Evolutionary conservation across 2,797 vertebrate genomes (phyloP).

Genomic region (Tamandua tetradactyla): DNA sequence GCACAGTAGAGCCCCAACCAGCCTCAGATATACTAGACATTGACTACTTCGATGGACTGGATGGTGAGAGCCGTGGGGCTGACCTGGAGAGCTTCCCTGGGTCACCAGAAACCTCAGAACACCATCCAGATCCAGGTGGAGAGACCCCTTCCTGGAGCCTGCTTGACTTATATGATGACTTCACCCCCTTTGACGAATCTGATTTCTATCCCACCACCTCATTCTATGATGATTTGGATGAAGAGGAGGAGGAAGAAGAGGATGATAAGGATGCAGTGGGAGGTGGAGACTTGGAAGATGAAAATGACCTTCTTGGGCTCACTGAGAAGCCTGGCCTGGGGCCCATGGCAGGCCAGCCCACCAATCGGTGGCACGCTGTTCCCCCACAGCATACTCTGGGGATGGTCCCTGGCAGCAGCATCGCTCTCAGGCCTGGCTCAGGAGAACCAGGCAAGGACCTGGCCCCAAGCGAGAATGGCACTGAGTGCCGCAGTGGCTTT

Average conservation of each 20-base stretch:
- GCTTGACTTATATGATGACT: conserved; percentile 92
- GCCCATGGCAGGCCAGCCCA: conserved; percentile 78
- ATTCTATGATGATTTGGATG: conserved; percentile 88
- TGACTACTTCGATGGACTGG: conserved; percentile 90
- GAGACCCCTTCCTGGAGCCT: conserved; percentile 91
- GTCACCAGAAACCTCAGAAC: conserved; percentile 82
- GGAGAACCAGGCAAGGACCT: conserved; percentile 75
- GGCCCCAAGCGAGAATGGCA: conserved; percentile 83
- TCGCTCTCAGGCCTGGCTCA: conserved; percentile 71
- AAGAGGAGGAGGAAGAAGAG: conserved; percentile 88
- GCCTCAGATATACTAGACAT: conserved; percentile 88
- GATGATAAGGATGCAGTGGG: conserved; percentile 88
- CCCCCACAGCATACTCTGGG: conserved; percentile 76
- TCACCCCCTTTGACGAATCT: conserved; percentile 91
- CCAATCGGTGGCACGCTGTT: conserved; percentile 64
- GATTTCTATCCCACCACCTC: conserved; percentile 91
- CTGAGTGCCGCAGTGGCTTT: conserved; percentile 90
- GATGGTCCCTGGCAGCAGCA: conserved; percentile 65
- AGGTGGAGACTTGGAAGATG: conserved; percentile 86
- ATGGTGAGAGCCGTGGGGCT: conserved; percentile 74
- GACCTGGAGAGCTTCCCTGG: conserved; percentile 77
- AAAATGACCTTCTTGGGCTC: conserved; percentile 82
- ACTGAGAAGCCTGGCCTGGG: conserved; percentile 79
- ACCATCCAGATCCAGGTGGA: conserved; percentile 71
- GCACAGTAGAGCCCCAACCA: conserved; percentile 48